Evolutionary conservation across 2,888 invertebrate species (phyloP).

Genomic region (Trichacis sp.): DNA sequence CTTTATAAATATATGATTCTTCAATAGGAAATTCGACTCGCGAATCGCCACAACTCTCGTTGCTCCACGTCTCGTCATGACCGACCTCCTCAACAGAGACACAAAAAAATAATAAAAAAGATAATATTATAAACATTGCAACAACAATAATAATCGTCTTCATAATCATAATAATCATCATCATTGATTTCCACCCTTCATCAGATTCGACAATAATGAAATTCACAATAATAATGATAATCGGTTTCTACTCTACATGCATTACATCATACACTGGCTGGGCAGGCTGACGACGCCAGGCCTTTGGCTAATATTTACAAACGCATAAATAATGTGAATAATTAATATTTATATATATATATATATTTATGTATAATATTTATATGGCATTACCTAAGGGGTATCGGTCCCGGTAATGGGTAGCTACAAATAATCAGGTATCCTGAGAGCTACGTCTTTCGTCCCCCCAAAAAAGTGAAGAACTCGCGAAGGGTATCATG

Average conservation of each 20-base stretch:
- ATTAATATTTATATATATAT: slow-evolving; percentile 59
- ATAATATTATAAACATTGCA: slow-evolving; percentile 63
- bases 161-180: slow-evolving; percentile 49
- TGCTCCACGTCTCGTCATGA: slow-evolving; percentile 51
- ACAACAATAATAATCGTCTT: slow-evolving; percentile 62
- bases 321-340: slow-evolving; percentile 68
- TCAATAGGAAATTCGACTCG: slow-evolving; percentile 33
- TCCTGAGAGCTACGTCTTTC: slow-evolving; percentile 40
- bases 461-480: slow-evolving; percentile 29
- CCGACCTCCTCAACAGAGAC: slow-evolving; percentile 49
- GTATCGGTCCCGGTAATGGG: slow-evolving; percentile 38
- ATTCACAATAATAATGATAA: slow-evolving; percentile 47
- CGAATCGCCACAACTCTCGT: slow-evolving; percentile 43
- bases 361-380: slow-evolving; percentile 56
- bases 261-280: slow-evolving; percentile 67
- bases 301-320: slow-evolving; percentile 68
- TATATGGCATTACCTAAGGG: slow-evolving; percentile 52
- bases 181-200: slow-evolving; percentile 56
- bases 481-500: background rate
- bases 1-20: slow-evolving; percentile 31
- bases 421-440: slow-evolving; percentile 50
- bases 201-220: slow-evolving; percentile 46
- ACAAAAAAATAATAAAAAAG: slow-evolving; percentile 54
- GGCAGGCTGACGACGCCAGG: slow-evolving; percentile 50
- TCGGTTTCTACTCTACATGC: slow-evolving; percentile 66